phyloP scores from a whole-genome alignment of 2,888 invertebrate species.

The Itoplectis maculator region DNA sequence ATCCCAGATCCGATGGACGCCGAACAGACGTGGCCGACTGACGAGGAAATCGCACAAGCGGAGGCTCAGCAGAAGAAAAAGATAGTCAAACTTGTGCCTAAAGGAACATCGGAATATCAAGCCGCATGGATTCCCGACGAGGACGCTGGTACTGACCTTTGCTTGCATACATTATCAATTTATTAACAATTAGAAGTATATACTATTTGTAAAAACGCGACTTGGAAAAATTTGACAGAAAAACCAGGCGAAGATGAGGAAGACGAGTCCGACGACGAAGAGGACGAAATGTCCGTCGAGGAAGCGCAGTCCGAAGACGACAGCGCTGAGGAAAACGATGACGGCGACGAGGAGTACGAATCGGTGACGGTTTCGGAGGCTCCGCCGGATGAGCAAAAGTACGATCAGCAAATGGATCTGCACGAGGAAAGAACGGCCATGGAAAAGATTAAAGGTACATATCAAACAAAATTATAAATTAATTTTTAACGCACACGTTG shows the following conservation, averaged over 20 bases:
- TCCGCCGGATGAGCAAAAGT: slow-evolving; percentile 82
- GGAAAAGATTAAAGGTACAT: slow-evolving; percentile 88
- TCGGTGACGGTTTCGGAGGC: slow-evolving; percentile 85
- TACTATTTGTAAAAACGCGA: not conserved
- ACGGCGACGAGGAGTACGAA: slow-evolving; percentile 89
- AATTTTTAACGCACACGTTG: not conserved
- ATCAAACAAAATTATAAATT: not conserved
- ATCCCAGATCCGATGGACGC: slow-evolving; percentile 96
- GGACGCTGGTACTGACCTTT: slow-evolving; percentile 83
- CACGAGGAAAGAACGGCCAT: slow-evolving; percentile 92
- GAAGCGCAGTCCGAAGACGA: slow-evolving; percentile 78
- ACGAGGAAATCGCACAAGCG: slow-evolving; percentile 93
- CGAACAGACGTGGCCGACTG: slow-evolving; percentile 98
- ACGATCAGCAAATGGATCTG: slow-evolving; percentile 87
- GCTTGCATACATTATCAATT: slow-evolving; percentile 18
- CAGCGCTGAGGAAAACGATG: slow-evolving; percentile 83
- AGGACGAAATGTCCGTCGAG: slow-evolving; percentile 81
- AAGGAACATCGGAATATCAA: slow-evolving; percentile 99
- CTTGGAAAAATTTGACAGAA: slow-evolving; percentile 30
- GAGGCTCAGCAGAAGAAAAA: slow-evolving; percentile 87
- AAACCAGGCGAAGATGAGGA: slow-evolving; percentile 85
- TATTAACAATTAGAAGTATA: not conserved
- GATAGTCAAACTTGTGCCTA: slow-evolving; percentile 93
- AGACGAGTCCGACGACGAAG: slow-evolving; percentile 84
- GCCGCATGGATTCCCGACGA: slow-evolving; percentile 96